Evolutionary conservation across 1,140 invertebrate genomes (phyloP), one percentile per base, ranked within the genome.

Genomic region (Eufriesea mexicana): DNA sequence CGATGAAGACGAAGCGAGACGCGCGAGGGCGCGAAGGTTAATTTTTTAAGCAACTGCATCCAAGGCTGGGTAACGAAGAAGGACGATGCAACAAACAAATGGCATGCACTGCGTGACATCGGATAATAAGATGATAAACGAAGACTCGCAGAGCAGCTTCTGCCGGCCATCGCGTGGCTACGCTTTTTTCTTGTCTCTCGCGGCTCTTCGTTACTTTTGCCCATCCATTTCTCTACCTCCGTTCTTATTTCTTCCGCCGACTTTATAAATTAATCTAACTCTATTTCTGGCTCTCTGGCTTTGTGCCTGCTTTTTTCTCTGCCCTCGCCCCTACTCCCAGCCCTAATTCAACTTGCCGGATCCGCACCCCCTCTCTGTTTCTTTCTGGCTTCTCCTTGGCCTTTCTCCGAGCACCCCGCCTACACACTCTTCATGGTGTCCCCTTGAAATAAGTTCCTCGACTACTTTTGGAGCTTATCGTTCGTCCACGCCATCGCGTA

Each of bases 211-310:
- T 74, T 78, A 79, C 68, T 83, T 72, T 57, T 25, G n/a, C 42
- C 25, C 76, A 47, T 83, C 67, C 67, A 72, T 83, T 83, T 83
- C 76, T 72, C 67, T 35, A 18, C 67, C 51, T 54, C 49, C 51
- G n/a, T 55, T 47, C 67, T 71, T 71, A 64, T 79, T 83, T 72
- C 75, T 79, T 79, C 23, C 67, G 0, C 59, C 47, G 80, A 80
- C 71, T 84, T 84, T 84, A 80, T 81, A 84, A 84, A 84, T 84
- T 73, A 84, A 82, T 75, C 71, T 83, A 83, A 83, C 75, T 79
- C 81, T 64, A 71, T 78, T 83, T 72, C 76, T 66, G 59, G 25
- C 57, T 35, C 57, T 70, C 67, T 71, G 68, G 57, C 76, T 83
- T 83, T 72, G 68, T 83, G 76, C 45, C 67, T 71, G 68, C 55